phyloP scores from a whole-genome alignment of 1,140 invertebrate species.

The Rhynchophorus ferrugineus region DNA sequence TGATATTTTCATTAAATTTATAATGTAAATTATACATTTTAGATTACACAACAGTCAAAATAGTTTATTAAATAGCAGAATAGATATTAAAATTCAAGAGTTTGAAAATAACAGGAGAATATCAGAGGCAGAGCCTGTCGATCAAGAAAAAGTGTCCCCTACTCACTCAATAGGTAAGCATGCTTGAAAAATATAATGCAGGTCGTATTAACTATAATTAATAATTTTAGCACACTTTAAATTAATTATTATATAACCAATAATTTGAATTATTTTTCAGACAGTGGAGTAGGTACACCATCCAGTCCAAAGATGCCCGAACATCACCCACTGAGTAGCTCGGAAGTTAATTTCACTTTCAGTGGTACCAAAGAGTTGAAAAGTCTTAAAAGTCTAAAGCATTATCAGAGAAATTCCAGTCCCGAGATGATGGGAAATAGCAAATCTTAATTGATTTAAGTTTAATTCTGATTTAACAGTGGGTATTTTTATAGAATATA shows the following conservation, averaged over 20 bases:
- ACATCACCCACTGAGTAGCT: slow-evolving; percentile 48
- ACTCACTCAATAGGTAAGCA: slow-evolving; percentile 18
- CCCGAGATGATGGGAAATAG: slow-evolving; percentile 25
- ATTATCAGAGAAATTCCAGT: slow-evolving; percentile 32
- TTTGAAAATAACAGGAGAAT: slow-evolving; percentile 22
- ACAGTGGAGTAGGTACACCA: slow-evolving; percentile 40
- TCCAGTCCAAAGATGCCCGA: slow-evolving; percentile 37
- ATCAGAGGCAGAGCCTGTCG: slow-evolving; percentile 9
- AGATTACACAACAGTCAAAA: slow-evolving; percentile 8
- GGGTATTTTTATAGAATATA: not conserved
- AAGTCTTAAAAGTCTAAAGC: slow-evolving; percentile 43
- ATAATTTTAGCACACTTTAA: not conserved
- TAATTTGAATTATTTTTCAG: slow-evolving; percentile 3
- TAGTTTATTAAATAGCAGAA: slow-evolving; percentile 28
- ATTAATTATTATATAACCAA: not conserved
- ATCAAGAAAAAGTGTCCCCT: slow-evolving; percentile 25
- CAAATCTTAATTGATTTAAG: not conserved
- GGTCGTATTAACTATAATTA: slow-evolving; percentile 9
- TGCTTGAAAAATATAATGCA: not conserved
- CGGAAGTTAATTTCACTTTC: slow-evolving; percentile 57
- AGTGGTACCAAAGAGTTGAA: slow-evolving; percentile 60
- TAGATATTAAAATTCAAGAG: slow-evolving; percentile 39
- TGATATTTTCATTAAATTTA: slow-evolving; percentile 2
- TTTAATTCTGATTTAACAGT: not conserved
- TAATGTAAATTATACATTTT: slow-evolving; percentile 2